phyloP scores from a whole-genome alignment of 1,140 invertebrate genomes.

The Drosophila rhopaloa region DNA sequence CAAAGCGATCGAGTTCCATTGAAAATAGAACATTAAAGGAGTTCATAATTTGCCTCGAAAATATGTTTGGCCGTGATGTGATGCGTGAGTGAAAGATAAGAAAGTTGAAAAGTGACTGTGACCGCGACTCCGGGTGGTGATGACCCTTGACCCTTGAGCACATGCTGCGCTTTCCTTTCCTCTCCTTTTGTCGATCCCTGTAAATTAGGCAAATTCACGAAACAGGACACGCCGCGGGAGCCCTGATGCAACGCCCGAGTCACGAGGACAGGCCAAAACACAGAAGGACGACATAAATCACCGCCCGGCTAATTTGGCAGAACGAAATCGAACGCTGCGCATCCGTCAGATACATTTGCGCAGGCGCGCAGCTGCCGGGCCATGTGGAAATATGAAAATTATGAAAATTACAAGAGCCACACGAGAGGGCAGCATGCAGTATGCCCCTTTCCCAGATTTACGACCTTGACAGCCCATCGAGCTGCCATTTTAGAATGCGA shows the following conservation, averaged over 20 bases:
- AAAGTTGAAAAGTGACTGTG: constrained; percentile 53
- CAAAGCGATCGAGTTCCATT: constrained; percentile 47
- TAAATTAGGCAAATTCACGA: constrained; percentile 74
- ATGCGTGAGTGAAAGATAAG: constrained; percentile 54
- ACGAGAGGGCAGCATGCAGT: constrained; percentile 13
- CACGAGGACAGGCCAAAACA: constrained; percentile 17
- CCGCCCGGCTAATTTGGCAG: constrained; percentile 65
- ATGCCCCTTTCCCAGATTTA: constrained; percentile 64
- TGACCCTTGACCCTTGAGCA: constrained; percentile 40
- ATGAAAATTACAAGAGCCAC: constrained; percentile 54
- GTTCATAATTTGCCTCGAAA: constrained; percentile 63
- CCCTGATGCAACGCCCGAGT: constrained; percentile 23
- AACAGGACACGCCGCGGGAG: constrained; percentile 60
- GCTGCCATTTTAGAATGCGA: constrained; percentile 45
- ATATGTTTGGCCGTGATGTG: constrained; percentile 36
- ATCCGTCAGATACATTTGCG: constrained; percentile 71
- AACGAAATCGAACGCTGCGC: constrained; percentile 66
- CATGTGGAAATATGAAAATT: constrained; percentile 70
- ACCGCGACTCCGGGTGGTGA: constrained; percentile 16
- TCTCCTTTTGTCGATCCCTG: constrained; percentile 9
- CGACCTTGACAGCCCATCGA: constrained; percentile 68
- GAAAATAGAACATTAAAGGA: constrained; percentile 69
- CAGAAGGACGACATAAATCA: constrained; percentile 70
- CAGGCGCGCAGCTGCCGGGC: constrained; percentile 63
- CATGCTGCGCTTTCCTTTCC: constrained; percentile 43